These are phyloP conservation scores for Sinodicranocentrus sp. DNA, from an alignment of 2,888 invertebrate species.

Conservation along the genomic window DNA sequence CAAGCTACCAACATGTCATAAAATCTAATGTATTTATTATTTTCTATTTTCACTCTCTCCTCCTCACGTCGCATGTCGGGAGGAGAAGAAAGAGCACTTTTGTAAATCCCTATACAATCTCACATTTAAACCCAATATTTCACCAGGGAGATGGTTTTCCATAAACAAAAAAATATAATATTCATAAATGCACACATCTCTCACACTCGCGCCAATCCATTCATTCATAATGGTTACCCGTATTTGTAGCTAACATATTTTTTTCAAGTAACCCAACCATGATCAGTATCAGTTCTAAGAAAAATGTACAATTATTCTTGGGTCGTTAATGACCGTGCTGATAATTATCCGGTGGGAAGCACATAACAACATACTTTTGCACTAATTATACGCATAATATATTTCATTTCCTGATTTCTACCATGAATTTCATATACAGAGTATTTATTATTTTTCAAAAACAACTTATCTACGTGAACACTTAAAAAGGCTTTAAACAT, in stretches of 20 bases:
- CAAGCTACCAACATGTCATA: too few species aligned
- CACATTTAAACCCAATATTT: not conserved
- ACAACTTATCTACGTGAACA: not conserved
- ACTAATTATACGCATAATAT: not conserved
- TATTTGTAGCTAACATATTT: too few species aligned
- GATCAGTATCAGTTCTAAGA: conserved; percentile 1
- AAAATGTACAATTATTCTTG: not conserved
- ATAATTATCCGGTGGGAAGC: too few species aligned
- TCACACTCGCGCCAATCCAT: not conserved
- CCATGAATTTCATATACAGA: not conserved
- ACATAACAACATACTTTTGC: too few species aligned
- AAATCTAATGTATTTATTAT: conserved; percentile 1
- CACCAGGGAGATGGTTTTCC: too few species aligned
- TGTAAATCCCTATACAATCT: conserved; percentile 22
- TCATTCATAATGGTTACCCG: not conserved
- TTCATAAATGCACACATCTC: too few species aligned
- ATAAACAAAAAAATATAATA: too few species aligned
- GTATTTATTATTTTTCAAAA: not conserved
- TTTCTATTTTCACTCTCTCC: not conserved
- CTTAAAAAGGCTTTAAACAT: too few species aligned
- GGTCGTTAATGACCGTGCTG: too few species aligned
- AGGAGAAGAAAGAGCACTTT: conserved; percentile 42
- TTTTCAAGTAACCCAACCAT: too few species aligned
- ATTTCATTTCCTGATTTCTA: not conserved
- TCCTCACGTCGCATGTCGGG: not conserved